A percentile compares a stretch with the other conserved stretches of the same genome.
These are phyloP conservation scores for Phoeniculus purpureus DNA, from an alignment of 2,797 vertebrate species.

Conservation along the genomic window DNA sequence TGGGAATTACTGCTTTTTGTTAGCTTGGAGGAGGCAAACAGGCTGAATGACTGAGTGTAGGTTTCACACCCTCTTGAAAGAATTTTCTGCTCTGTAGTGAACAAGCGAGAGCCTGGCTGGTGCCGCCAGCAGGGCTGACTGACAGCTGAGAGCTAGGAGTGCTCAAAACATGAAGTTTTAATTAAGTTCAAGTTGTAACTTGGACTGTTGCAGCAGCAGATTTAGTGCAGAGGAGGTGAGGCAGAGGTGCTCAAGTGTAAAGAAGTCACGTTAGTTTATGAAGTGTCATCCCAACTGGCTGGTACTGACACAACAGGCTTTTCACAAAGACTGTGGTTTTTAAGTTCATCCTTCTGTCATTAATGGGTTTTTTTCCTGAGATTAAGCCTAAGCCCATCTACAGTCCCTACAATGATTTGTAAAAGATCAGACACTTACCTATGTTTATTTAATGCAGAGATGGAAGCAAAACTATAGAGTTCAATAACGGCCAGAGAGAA, in stretches of 20 bases:
- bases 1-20: not conserved
- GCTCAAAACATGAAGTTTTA: not conserved
- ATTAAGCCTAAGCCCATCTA: not conserved
- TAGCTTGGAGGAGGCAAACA: not conserved
- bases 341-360: not conserved
- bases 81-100: not conserved
- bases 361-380: not conserved
- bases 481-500: conserved; percentile 94
- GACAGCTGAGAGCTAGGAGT: fast-evolving
- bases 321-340: not conserved
- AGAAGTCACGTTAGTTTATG: not conserved
- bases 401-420: not conserved
- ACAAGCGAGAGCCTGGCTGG: fast-evolving
- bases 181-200: not conserved
- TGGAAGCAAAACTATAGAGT: conserved; percentile 92
- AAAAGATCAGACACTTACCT: not conserved
- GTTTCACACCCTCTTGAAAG: not conserved
- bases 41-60: not conserved
- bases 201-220: not conserved
- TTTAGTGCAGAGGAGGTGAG: not conserved
- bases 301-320: not conserved
- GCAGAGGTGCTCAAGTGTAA: not conserved
- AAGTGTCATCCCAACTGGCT: not conserved
- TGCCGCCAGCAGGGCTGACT: not conserved
- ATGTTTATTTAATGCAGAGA: conserved; percentile 80